A percentile compares a stretch with the other conserved stretches of the same genome.
These are phyloP conservation scores for Creontiades dilutus DNA, from an alignment of 2,888 invertebrate genomes.

Conservation along the genomic window DNA sequence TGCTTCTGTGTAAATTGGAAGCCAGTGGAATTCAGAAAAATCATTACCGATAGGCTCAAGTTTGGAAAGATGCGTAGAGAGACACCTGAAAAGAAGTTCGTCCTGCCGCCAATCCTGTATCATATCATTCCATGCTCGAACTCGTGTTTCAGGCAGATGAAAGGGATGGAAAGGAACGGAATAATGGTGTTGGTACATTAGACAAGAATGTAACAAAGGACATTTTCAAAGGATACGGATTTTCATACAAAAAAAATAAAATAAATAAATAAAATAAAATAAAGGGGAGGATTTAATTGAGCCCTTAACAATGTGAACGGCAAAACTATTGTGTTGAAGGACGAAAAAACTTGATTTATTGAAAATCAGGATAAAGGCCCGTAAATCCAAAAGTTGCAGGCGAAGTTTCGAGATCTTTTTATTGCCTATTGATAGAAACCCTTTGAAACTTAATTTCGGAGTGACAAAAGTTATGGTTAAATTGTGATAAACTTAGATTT, in stretches of 20 bases:
- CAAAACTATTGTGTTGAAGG: no score
- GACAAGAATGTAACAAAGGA: not conserved
- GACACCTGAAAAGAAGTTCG: not conserved
- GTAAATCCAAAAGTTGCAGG: no score
- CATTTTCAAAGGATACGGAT: no score
- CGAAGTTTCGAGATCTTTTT: no score
- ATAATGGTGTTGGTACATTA: not conserved
- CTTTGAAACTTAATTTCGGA: no score
- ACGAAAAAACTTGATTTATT: no score
- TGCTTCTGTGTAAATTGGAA: not conserved
- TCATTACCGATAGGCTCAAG: not conserved
- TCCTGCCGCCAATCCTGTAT: not conserved
- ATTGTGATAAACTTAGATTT: no score
- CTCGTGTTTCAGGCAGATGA: not conserved
- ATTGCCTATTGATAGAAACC: no score
- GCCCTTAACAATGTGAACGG: no score
- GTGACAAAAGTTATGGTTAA: no score
- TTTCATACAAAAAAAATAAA: not conserved
- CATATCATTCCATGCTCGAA: not conserved
- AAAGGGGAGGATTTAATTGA: not conserved
- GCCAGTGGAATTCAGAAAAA: not conserved
- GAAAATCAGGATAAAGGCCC: no score
- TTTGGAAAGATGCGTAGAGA: not conserved
- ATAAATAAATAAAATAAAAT: not conserved
- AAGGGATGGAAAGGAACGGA: not conserved